Evolutionary conservation across 1,140 invertebrate genomes (phyloP).

Genomic region (Eumaeus atala): DNA sequence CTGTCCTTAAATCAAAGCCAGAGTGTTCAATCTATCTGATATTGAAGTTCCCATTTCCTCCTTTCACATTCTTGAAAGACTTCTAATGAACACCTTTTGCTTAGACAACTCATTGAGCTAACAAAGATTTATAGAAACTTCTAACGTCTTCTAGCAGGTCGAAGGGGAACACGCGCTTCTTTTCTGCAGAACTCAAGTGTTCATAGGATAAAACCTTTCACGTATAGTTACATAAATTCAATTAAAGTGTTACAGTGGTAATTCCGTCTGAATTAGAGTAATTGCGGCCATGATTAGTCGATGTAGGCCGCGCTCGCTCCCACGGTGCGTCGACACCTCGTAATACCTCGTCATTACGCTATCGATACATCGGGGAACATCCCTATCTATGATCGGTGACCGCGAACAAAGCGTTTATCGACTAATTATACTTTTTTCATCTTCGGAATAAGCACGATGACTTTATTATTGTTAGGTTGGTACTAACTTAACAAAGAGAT

Average conservation of each 20-base stretch:
- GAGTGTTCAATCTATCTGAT: no score
- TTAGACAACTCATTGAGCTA: no score
- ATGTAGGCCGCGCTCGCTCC: constrained; percentile 51
- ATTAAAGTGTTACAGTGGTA: constrained; percentile 52
- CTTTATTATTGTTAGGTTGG: background rate
- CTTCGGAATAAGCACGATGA: constrained; percentile 15
- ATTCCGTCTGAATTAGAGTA: constrained; percentile 60
- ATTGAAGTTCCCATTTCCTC: no score
- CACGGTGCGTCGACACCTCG: constrained; percentile 63
- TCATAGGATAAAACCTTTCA: constrained; percentile 25
- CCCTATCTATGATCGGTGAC: constrained; percentile 47
- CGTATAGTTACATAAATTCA: constrained; percentile 52
- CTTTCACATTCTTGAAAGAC: no score
- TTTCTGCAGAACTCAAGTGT: no score
- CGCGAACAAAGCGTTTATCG: constrained; percentile 36
- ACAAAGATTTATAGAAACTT: no score
- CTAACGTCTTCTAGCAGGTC: no score
- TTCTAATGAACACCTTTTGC: no score
- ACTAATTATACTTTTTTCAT: constrained; percentile 46
- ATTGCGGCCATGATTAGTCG: constrained; percentile 57
- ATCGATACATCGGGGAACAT: constrained; percentile 56
- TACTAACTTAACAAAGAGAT: background rate
- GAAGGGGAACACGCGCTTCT: no score
- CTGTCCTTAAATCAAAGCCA: no score
- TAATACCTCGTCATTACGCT: constrained; percentile 59